A percentile compares a stretch with the other conserved stretches of the same genome.
phyloP scores from a whole-genome alignment of 2,888 invertebrate genomes.

The Boloria euphrosyne region DNA sequence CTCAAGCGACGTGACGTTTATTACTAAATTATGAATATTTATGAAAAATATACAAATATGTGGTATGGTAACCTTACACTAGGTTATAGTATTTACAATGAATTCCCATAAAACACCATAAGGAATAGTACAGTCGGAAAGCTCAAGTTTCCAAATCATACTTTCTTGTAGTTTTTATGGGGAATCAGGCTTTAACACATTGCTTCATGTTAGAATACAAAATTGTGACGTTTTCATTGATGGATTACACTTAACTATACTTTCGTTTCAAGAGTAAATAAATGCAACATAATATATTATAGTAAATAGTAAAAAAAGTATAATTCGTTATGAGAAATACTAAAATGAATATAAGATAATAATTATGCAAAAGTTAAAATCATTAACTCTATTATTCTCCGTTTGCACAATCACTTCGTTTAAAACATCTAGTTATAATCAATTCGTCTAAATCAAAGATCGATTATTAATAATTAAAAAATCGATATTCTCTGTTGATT shows the following conservation, averaged over 20 bases:
- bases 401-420: slow-evolving; percentile 7
- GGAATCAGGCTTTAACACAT: not conserved
- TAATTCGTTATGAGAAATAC: slow-evolving; percentile 7
- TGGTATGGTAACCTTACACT: slow-evolving; percentile 63
- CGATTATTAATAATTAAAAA: slow-evolving; percentile 8
- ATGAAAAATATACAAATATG: slow-evolving; percentile 78
- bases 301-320: slow-evolving; percentile 45
- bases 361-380: slow-evolving; percentile 13
- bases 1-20: slow-evolving; percentile 57
- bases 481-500: slow-evolving; percentile 26
- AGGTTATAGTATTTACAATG: slow-evolving; percentile 66
- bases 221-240: slow-evolving; percentile 41
- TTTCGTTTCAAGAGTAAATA: slow-evolving; percentile 55
- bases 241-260: slow-evolving; percentile 36
- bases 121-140: slow-evolving; percentile 45
- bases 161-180: slow-evolving; percentile 24
- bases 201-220: slow-evolving; percentile 18
- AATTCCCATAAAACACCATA: slow-evolving; percentile 34
- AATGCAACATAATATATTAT: slow-evolving; percentile 75
- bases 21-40: slow-evolving; percentile 50
- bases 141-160: slow-evolving; percentile 49
- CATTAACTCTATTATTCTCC: not conserved
- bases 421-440: not conserved
- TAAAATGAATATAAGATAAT: not conserved
- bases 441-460: slow-evolving; percentile 7